These are phyloP conservation scores for Chromis chromis DNA, from an alignment of 2,797 vertebrate species.

Conservation along the genomic window DNA sequence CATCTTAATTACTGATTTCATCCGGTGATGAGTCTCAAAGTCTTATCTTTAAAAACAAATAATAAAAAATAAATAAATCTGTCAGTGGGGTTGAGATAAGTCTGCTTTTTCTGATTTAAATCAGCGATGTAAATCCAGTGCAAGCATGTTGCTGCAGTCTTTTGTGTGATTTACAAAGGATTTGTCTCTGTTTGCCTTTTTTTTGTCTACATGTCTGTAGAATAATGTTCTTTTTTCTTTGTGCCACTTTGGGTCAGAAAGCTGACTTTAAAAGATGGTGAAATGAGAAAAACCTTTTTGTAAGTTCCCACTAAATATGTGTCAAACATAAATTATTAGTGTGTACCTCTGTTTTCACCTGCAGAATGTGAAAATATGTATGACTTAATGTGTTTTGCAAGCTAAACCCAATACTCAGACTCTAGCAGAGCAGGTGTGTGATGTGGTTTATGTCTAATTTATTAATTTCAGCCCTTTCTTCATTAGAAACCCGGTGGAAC, in stretches of 20 bases:
- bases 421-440: too few species aligned
- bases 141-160: not conserved
- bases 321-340: too few species aligned
- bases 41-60: conserved; percentile 38
- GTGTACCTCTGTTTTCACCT: too few species aligned
- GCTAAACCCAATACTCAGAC: too few species aligned
- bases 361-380: too few species aligned
- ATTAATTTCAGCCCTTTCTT: not conserved
- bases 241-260: not conserved
- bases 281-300: too few species aligned
- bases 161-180: not conserved
- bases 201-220: not conserved
- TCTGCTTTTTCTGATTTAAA: conserved; percentile 15
- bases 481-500: too few species aligned
- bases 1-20: conserved; percentile 56
- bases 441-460: not conserved
- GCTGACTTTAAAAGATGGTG: not conserved
- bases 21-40: conserved; percentile 21
- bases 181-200: not conserved
- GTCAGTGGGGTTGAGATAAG: conserved; percentile 14
- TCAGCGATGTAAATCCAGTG: conserved; percentile 15
- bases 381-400: not conserved
- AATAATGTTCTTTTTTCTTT: not conserved
- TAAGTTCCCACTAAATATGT: too few species aligned
- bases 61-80: not conserved